A percentile compares a stretch with the other conserved stretches of the same genome.
These are phyloP conservation scores for Tethya wilhelma DNA, from an alignment of 37 sponge, comb jelly and placozoan species.

Conservation along the genomic window DNA sequence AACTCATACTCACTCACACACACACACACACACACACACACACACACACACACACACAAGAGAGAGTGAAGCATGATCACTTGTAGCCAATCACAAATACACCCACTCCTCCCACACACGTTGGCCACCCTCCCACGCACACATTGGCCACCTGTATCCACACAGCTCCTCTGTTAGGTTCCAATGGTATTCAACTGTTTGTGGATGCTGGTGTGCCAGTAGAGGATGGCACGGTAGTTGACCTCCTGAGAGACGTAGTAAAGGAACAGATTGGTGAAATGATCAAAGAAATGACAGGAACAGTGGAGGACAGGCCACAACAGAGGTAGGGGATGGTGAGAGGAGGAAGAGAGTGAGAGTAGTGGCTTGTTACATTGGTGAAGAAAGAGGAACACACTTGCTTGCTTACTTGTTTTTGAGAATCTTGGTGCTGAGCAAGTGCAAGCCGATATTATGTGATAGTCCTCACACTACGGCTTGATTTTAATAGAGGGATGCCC, in stretches of 20 bases:
- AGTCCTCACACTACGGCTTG: too few species aligned
- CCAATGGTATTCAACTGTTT: constrained; percentile 14
- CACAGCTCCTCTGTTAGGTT: background rate
- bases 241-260: constrained; percentile 3
- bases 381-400: background rate
- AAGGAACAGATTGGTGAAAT: background rate
- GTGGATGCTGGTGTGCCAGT: constrained; percentile 27
- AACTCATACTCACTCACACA: constrained; percentile 1
- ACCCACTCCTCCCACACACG: too few species aligned
- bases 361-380: background rate
- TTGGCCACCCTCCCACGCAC: constrained; percentile 12
- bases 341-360: background rate
- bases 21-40: too few species aligned
- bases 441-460: too few species aligned
- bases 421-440: background rate
- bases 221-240: background rate
- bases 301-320: background rate
- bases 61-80: too few species aligned
- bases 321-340: background rate
- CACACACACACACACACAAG: too few species aligned
- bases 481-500: background rate
- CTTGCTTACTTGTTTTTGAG: background rate
- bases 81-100: too few species aligned
- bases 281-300: constrained; percentile 8
- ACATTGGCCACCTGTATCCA: background rate